Conservation (phyloP, 2,113 vertebrate genomes). For the Lampris incognitus region DNA sequence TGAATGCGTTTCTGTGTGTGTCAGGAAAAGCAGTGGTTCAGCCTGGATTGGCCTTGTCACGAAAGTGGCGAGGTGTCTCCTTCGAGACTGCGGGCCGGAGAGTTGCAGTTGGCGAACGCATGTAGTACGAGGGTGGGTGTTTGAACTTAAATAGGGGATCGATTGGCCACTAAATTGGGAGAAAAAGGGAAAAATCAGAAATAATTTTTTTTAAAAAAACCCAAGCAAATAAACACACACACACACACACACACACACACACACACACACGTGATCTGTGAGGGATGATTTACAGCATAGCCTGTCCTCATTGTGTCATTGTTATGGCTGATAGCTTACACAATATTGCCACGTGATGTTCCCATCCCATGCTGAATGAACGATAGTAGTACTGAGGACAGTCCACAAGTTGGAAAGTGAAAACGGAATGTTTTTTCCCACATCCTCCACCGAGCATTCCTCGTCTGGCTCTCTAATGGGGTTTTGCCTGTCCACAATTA, state of each 20-base stretch:
- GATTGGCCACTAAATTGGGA: too few relatives aligned
- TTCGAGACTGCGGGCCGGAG: too few relatives aligned
- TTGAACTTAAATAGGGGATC: too few relatives aligned
- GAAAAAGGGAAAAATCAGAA: too few relatives aligned
- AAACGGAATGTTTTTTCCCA: slow-evolving; percentile 30
- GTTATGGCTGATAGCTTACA: slow-evolving; percentile 15
- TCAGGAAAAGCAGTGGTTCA: too few relatives aligned
- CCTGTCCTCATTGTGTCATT: slow-evolving; percentile 52
- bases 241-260: slow-evolving; percentile 6
- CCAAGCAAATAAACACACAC: neutral
- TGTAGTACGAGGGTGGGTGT: too few relatives aligned
- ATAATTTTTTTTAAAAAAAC: too few relatives aligned
- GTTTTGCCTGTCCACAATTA: slow-evolving; percentile 23
- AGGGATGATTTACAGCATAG: slow-evolving; percentile 33
- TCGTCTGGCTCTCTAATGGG: slow-evolving; percentile 37
- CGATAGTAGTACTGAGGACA: slow-evolving; percentile 4
- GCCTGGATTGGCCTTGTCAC: too few relatives aligned
- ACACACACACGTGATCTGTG: slow-evolving; percentile 14
- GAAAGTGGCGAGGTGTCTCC: too few relatives aligned
- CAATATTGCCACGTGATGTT: neutral
- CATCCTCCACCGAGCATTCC: slow-evolving; percentile 44
- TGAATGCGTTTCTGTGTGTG: too few relatives aligned
- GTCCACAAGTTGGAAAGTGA: slow-evolving; percentile 50
- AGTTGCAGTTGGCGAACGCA: too few relatives aligned
- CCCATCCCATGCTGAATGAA: neutral